Conservation (phyloP, 2,888 invertebrate genomes). For the Epicampocera succincta region DNA sequence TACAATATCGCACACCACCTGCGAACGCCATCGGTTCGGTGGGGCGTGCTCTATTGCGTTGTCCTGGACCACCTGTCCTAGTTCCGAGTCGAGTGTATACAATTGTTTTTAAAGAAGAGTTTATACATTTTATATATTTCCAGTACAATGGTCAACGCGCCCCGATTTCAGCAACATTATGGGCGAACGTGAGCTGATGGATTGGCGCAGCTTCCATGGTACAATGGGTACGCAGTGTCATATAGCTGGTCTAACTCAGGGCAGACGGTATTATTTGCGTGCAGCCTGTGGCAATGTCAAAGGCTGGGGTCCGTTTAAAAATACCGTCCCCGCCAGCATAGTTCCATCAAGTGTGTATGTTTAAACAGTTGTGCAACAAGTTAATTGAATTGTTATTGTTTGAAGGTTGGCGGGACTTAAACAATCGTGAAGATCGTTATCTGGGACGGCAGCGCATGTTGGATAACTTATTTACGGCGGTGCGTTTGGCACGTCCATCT, state of each 20-base stretch:
- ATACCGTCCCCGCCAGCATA: slow-evolving; percentile 91
- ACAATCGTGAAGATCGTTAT: slow-evolving; percentile 86
- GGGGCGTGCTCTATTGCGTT: too few relatives aligned
- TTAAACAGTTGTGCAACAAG: background rate
- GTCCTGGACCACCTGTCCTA: too few relatives aligned
- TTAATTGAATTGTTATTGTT: background rate
- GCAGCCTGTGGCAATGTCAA: slow-evolving; percentile 96
- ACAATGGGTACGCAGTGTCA: slow-evolving; percentile 82
- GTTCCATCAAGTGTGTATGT: slow-evolving; percentile 91
- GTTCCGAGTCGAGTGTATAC: too few relatives aligned
- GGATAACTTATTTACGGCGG: slow-evolving; percentile 88
- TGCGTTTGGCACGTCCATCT: slow-evolving; percentile 84
- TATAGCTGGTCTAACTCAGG: slow-evolving; percentile 89
- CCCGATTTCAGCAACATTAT: slow-evolving; percentile 91
- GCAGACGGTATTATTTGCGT: slow-evolving; percentile 93
- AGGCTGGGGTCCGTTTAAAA: slow-evolving; percentile 91
- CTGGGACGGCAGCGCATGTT: slow-evolving; percentile 88
- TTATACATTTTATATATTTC: background rate
- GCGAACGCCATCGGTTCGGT: too few relatives aligned
- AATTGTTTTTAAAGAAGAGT: too few relatives aligned
- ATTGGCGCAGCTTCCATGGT: slow-evolving; percentile 82
- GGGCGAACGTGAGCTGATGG: slow-evolving; percentile 89
- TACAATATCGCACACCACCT: too few relatives aligned
- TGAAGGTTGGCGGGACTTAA: slow-evolving; percentile 93
- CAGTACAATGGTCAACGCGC: slow-evolving; percentile 96